A percentile compares a stretch with the other conserved stretches of the same genome.
Evolutionary conservation across 2,797 vertebrate species (phyloP).

Genomic region (Pelochelys cantorii): DNA sequence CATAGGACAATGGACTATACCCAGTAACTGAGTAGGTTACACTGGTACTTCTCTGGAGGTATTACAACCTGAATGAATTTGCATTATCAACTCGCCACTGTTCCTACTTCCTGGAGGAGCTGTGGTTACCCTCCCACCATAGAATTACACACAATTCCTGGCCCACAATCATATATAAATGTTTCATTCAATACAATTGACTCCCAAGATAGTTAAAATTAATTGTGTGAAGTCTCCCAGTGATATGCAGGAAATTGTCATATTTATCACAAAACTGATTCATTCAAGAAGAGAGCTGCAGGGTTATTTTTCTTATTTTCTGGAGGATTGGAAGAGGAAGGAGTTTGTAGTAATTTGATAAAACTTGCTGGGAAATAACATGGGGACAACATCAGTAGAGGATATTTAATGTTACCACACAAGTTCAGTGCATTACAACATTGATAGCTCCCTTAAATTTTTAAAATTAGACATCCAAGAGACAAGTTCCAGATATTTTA

Average conservation of each 20-base stretch:
- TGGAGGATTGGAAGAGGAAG: fast-evolving
- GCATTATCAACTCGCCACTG: too few species aligned
- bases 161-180: too few species aligned
- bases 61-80: too few species aligned
- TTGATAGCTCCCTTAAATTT: not conserved
- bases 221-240: too few species aligned
- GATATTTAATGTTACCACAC: not conserved
- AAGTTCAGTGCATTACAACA: not conserved
- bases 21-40: too few species aligned
- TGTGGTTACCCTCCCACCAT: too few species aligned
- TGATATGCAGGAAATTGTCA: not conserved
- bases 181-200: too few species aligned
- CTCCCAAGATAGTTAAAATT: too few species aligned
- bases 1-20: too few species aligned
- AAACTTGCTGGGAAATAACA: not conserved
- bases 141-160: too few species aligned
- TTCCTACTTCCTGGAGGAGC: too few species aligned
- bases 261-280: not conserved
- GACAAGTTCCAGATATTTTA: not conserved
- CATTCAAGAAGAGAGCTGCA: not conserved
- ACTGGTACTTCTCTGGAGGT: too few species aligned
- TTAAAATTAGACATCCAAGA: not conserved
- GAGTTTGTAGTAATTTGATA: not conserved
- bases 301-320: not conserved
- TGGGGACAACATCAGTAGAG: not conserved